Evolutionary conservation across 2,113 vertebrate species (phyloP), one percentile per base, ranked within the genome.

Genomic region (Festucalex cinctus): DNA sequence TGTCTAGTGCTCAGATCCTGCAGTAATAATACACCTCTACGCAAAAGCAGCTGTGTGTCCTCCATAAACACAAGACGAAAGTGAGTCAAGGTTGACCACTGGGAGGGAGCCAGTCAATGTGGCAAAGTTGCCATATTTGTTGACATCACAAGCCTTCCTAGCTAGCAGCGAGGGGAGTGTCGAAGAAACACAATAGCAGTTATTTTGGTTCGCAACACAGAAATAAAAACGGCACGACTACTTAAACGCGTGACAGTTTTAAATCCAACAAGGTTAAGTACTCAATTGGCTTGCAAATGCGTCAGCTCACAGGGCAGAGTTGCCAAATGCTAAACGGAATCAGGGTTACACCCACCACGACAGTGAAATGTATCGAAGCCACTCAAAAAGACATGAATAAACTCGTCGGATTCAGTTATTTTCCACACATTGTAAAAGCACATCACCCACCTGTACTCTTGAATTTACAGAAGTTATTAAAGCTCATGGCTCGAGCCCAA

Each of bases 111-210:
- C 57, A 63, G 43, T 39, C 49, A 26, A 24, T 41, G 39, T 26
- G 32, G 62, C 8, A 70, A 77, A 87, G 78, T 81, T 85, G 80
- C 71, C 75, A 81, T 76, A 67, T 82, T 82, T 87, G 65, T 87
- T 86, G 82, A 78, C 77, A 85, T 80, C n/a, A 74, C 61, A 74
- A 78, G 76, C 76, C 13, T 68, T 37, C 39, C 20, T 3, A 35
- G 78, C 65, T 73, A 43, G 62, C 59, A 13, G 32, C 41, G 59
- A 41, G 59, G 20, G 35, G 43, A 41, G 16, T 3, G 24, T 56
- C 5, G 14, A 28, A 56, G 26, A 56, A 28, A 56, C 56, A 20
- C 32, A 20, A 58, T 14, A 58, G 5, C 24, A 6, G 22, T 24
- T 54, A 54, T 39, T 5, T 3, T 8, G 53, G 24, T 28, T 57